Evolutionary conservation across 2,113 vertebrate species (phyloP), one percentile per base, ranked within the genome.

Genomic region (Saguinus imperator): DNA sequence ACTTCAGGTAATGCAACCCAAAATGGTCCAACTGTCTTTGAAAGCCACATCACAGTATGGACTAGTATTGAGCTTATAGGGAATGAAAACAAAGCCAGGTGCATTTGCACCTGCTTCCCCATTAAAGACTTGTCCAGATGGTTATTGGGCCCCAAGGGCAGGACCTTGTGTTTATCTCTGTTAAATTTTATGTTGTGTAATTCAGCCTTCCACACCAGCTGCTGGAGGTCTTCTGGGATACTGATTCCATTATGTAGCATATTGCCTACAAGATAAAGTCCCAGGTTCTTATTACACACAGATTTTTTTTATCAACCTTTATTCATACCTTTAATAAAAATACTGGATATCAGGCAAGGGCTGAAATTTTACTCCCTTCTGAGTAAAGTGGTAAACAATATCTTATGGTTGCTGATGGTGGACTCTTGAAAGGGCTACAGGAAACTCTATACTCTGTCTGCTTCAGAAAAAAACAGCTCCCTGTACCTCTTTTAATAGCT

Each of bases 61-160:
- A 20, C 61, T 11, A 3, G 27, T 50, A 55, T 9, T 21, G 64
- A 87, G 45, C 80, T 81, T 84, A 29, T 21, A 82, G 76, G 40
- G 27, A 17, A 17, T n/a, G 23, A 89, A 80, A 83, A 90, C 35
- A 1, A 5, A 5, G 25, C 82, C 77, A 92, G 85, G 52, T 88
- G 23, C 76, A 4, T 37, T 92, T 82, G 85, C 85, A 96, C 58
- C 94, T 94, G 94, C 82, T 82, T 94, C 70, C 45, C 18, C 57
- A 23, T 58, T 25, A 87, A 97, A 50, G 77, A 58, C 35, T 88
- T 48, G 81, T 94, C 80, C 96, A 98, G 90, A 85, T 96, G 97
- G 95, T 25, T 45, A 1, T 43, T 88, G 88, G 64, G 29, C 73
- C 72, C 81, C 12, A 32, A 73, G 93, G 88, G 77, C 73, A 97